phyloP scores from a whole-genome alignment of 2,797 vertebrate genomes.

The Mormyrops attenuatus region DNA sequence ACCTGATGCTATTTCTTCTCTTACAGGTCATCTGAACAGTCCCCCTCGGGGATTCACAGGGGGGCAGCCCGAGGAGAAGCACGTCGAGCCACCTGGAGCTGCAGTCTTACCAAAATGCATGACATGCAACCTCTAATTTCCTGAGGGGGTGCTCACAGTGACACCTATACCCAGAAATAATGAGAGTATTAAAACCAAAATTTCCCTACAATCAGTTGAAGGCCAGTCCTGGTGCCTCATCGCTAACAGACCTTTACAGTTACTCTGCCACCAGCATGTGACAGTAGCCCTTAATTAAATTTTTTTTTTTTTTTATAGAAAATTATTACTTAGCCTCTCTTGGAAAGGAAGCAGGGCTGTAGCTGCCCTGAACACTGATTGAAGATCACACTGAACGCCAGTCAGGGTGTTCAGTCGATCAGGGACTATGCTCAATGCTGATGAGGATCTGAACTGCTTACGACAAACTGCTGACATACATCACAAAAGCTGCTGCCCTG shows the following conservation, averaged over 20 bases:
- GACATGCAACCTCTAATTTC: background rate
- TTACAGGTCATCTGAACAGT: background rate
- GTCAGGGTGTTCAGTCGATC: background rate
- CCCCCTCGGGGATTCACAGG: background rate
- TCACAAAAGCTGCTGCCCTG: background rate
- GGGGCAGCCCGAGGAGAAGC: background rate
- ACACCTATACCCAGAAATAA: constrained; percentile 7
- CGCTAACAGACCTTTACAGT: background rate
- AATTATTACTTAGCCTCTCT: background rate
- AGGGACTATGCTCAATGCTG: background rate
- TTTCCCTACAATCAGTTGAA: background rate
- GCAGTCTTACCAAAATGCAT: constrained; percentile 2
- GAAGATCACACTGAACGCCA: background rate
- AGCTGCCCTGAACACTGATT: background rate
- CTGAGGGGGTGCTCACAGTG: background rate
- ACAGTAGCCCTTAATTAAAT: background rate
- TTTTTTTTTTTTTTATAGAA: background rate
- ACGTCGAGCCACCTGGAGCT: background rate
- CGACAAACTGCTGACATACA: background rate
- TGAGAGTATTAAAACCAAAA: constrained; percentile 8
- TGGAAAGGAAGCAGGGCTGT: background rate
- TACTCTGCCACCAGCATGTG: background rate
- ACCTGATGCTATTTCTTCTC: background rate
- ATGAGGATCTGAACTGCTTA: background rate
- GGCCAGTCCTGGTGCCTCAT: background rate